A percentile compares a stretch with the other conserved stretches of the same genome.
These are phyloP conservation scores for Temnothorax nylanderi DNA, from an alignment of 1,140 invertebrate species.

Conservation along the genomic window DNA sequence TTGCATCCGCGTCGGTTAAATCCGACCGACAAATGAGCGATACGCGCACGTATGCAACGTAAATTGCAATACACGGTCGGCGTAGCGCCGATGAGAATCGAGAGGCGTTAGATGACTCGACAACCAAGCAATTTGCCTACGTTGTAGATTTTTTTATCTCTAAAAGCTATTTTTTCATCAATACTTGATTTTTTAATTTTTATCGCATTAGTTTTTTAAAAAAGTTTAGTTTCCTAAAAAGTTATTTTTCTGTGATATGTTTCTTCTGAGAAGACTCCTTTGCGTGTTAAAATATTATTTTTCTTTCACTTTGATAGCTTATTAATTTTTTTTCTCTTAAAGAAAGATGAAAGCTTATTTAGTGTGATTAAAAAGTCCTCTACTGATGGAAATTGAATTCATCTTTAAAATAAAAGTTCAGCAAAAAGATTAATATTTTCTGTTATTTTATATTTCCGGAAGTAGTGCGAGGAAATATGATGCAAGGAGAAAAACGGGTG, in stretches of 20 bases:
- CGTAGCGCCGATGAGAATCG: not conserved
- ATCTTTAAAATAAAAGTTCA: not conserved
- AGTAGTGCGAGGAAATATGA: not conserved
- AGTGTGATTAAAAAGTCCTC: constrained; percentile 23
- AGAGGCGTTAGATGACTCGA: not conserved
- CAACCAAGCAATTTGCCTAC: not conserved
- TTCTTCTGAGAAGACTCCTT: not conserved
- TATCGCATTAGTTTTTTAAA: not conserved
- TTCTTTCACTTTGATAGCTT: not conserved
- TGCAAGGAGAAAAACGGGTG: not conserved
- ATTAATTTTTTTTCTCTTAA: constrained; percentile 5
- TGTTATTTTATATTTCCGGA: not conserved
- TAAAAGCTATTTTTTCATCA: not conserved
- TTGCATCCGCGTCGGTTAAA: not conserved
- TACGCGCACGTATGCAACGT: constrained; percentile 14
- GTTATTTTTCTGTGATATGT: not conserved
- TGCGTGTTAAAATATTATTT: not conserved
- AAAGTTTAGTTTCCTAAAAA: not conserved
- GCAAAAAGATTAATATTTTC: constrained; percentile 1
- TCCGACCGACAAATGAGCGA: constrained; percentile 34
- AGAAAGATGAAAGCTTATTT: constrained; percentile 21
- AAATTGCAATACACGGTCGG: not conserved
- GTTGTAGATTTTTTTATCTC: not conserved
- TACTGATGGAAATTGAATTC: constrained; percentile 4
- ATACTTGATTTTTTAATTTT: not conserved